These are phyloP conservation scores for Oscheius sp. DNA, from an alignment of 2,888 invertebrate genomes.

Conservation along the genomic window DNA sequence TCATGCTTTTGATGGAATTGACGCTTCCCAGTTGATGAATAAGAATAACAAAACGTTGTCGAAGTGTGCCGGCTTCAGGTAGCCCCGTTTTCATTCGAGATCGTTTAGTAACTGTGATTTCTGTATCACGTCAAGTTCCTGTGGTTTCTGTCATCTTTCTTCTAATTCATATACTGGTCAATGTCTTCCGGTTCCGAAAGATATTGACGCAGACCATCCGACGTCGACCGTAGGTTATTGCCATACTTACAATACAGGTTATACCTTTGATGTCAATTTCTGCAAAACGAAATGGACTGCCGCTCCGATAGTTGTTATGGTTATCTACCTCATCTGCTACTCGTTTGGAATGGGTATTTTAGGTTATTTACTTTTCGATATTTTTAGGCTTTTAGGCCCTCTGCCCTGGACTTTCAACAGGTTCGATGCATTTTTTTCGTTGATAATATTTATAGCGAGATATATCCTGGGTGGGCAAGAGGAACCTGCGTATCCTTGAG, in stretches of 20 bases:
- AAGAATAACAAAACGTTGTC: constrained; percentile 10
- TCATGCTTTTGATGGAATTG: constrained; percentile 21
- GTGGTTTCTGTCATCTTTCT: constrained; percentile 70
- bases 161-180: constrained; percentile 35
- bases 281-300: constrained; percentile 69
- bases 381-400: constrained; percentile 74
- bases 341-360: constrained; percentile 34
- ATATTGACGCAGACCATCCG: constrained; percentile 12
- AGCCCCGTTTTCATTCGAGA: background rate
- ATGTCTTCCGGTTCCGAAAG: constrained; percentile 47
- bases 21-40: background rate
- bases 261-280: constrained; percentile 25
- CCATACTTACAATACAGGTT: constrained; percentile 2
- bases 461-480: constrained; percentile 74
- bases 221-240: constrained; percentile 28
- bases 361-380: background rate
- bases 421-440: too few relatives aligned
- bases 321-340: constrained; percentile 58
- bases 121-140: constrained; percentile 72
- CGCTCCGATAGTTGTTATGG: constrained; percentile 67
- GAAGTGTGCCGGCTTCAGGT: constrained; percentile 26
- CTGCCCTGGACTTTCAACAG: constrained; percentile 76
- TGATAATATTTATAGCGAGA: too few relatives aligned
- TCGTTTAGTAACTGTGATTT: constrained; percentile 70
- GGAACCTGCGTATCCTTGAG: constrained; percentile 72